A percentile compares a stretch with the other conserved stretches of the same genome.
These are phyloP conservation scores for Alitta virens DNA, from an alignment of 2,888 invertebrate genomes.

Conservation along the genomic window DNA sequence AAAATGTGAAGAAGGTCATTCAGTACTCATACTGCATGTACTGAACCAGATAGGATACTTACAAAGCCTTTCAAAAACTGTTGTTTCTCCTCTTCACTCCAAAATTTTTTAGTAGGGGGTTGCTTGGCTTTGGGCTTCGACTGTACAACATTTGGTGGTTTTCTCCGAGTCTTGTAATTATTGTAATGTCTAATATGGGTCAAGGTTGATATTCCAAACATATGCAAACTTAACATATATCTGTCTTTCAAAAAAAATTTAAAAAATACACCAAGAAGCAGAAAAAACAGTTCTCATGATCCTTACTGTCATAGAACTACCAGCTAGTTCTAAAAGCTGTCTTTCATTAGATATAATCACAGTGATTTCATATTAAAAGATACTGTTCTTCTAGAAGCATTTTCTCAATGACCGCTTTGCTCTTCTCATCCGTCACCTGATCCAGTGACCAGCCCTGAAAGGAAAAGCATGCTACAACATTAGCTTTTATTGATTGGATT, in stretches of 20 bases:
- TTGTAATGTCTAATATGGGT: conserved; percentile 28
- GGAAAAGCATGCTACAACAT: no score
- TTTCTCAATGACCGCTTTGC: conserved; percentile 51
- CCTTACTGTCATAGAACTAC: no score
- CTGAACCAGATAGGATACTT: conserved; percentile 4
- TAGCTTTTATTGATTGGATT: no score
- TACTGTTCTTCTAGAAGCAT: conserved; percentile 54
- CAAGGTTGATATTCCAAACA: neutral
- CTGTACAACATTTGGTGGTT: neutral
- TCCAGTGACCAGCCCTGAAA: conserved; percentile 47
- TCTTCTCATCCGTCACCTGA: conserved; percentile 49
- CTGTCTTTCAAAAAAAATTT: no score
- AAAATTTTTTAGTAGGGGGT: conserved; percentile 20
- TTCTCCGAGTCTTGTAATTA: conserved; percentile 17
- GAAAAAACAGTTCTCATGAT: no score
- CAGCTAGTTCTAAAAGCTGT: no score
- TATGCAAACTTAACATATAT: no score
- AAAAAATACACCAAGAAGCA: no score
- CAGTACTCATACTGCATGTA: neutral
- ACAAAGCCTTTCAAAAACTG: conserved; percentile 44
- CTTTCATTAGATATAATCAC: no score
- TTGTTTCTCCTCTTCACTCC: conserved; percentile 46
- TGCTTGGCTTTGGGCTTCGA: neutral
- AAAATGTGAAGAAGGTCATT: no score
- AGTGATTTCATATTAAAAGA: conserved; percentile 33